These are phyloP conservation scores for Drosophila planitibia DNA, from an alignment of 2,888 invertebrate genomes.

Conservation along the genomic window DNA sequence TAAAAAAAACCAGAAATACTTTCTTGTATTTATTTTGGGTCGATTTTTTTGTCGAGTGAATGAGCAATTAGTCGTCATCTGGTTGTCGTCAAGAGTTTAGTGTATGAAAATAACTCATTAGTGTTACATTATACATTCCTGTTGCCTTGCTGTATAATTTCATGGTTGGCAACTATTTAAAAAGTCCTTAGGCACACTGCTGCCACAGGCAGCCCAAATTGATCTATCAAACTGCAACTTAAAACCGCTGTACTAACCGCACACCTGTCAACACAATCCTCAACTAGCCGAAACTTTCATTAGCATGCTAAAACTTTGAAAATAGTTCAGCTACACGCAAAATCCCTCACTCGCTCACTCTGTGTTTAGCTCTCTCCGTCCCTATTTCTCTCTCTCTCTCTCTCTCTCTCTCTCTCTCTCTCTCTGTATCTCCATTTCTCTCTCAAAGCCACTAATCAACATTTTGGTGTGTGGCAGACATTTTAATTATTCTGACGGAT, in stretches of 20 bases:
- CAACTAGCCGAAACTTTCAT: conserved; percentile 39
- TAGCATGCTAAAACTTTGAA: conserved; percentile 42
- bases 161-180: background rate
- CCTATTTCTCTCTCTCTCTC: background rate
- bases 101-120: background rate
- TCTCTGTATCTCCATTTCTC: background rate
- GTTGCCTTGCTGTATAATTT: background rate
- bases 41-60: background rate
- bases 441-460: background rate
- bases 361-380: no score
- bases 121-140: background rate
- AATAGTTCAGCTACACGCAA: conserved; percentile 18
- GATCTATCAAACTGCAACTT: conserved; percentile 36
- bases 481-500: conserved; percentile 57
- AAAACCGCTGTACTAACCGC: conserved; percentile 15
- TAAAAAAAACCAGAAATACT: background rate
- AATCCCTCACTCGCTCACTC: background rate
- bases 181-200: background rate
- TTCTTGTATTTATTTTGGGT: background rate
- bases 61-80: background rate
- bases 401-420: background rate
- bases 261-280: conserved; percentile 33
- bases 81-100: background rate
- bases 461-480: conserved; percentile 15
- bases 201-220: conserved; percentile 23